These are phyloP conservation scores for Sialis fuliginosa DNA, from an alignment of 2,888 invertebrate species.

Conservation along the genomic window DNA sequence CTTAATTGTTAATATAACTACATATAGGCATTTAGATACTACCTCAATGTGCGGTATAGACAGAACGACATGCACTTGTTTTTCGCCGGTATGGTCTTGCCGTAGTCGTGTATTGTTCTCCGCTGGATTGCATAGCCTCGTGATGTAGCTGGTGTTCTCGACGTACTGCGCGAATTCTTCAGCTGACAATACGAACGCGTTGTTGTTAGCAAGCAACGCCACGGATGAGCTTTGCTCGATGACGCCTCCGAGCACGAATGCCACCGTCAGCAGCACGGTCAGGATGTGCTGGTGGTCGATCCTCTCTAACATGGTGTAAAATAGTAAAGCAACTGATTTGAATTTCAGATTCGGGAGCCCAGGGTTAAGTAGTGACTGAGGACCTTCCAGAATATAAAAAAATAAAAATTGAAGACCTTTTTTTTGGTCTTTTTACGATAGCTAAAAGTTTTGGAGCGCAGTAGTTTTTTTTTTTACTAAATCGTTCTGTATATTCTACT, in stretches of 20 bases:
- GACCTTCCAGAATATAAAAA: too few relatives aligned
- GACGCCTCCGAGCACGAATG: slow-evolving; percentile 34
- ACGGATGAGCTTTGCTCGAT: slow-evolving; percentile 37
- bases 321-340: neutral
- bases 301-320: slow-evolving; percentile 18
- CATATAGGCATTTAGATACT: neutral
- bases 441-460: too few relatives aligned
- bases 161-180: slow-evolving; percentile 29
- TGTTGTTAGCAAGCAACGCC: slow-evolving; percentile 29
- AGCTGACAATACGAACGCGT: slow-evolving; percentile 23
- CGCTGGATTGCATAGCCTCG: slow-evolving; percentile 24
- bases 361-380: too few relatives aligned
- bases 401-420: too few relatives aligned
- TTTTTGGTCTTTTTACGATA: too few relatives aligned
- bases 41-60: slow-evolving; percentile 28
- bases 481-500: too few relatives aligned
- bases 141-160: slow-evolving; percentile 28
- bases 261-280: slow-evolving; percentile 30
- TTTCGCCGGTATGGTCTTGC: slow-evolving; percentile 13
- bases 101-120: slow-evolving; percentile 8
- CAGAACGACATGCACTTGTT: slow-evolving; percentile 20
- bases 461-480: too few relatives aligned
- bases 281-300: slow-evolving; percentile 31
- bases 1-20: neutral
- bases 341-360: too few relatives aligned